Evolutionary conservation across 2,888 invertebrate genomes (phyloP).

Genomic region (Pilophorus perplexus): DNA sequence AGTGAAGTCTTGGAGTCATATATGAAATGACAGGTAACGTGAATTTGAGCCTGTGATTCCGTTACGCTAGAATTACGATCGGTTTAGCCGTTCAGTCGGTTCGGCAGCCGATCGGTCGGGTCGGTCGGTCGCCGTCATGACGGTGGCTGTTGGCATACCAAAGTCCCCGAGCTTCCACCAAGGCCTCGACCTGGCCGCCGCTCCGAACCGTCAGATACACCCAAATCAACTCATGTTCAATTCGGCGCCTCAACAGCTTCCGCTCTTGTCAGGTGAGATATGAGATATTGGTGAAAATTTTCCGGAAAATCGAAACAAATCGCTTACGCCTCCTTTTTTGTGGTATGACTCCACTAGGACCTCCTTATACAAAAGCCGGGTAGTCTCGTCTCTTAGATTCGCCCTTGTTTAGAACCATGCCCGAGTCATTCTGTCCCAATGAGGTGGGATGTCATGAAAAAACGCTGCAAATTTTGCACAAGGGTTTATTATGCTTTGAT

Average conservation of each 20-base stretch:
- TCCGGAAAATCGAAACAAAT: no score
- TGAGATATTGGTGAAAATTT: no score
- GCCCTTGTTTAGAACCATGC: no score
- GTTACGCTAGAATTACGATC: neutral
- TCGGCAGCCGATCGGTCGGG: slow-evolving; percentile 4
- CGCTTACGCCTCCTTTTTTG: no score
- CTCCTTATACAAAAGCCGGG: no score
- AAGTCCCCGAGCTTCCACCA: slow-evolving; percentile 87
- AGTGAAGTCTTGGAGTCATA: no score
- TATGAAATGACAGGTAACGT: neutral
- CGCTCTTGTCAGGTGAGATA: slow-evolving; percentile 49
- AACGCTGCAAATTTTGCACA: no score
- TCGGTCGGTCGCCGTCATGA: slow-evolving; percentile 53
- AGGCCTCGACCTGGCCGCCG: slow-evolving; percentile 76
- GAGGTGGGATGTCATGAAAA: no score
- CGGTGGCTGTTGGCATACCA: slow-evolving; percentile 67
- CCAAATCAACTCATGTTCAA: slow-evolving; percentile 38
- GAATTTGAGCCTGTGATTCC: neutral
- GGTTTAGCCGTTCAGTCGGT: neutral
- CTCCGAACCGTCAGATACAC: slow-evolving; percentile 49
- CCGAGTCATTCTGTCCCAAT: no score
- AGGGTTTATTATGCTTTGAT: no score
- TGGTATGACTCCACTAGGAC: no score
- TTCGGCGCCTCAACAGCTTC: slow-evolving; percentile 47
- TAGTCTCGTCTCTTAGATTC: no score